Evolutionary conservation across 2,797 vertebrate genomes (phyloP).

Genomic region (Poecilia gillii): DNA sequence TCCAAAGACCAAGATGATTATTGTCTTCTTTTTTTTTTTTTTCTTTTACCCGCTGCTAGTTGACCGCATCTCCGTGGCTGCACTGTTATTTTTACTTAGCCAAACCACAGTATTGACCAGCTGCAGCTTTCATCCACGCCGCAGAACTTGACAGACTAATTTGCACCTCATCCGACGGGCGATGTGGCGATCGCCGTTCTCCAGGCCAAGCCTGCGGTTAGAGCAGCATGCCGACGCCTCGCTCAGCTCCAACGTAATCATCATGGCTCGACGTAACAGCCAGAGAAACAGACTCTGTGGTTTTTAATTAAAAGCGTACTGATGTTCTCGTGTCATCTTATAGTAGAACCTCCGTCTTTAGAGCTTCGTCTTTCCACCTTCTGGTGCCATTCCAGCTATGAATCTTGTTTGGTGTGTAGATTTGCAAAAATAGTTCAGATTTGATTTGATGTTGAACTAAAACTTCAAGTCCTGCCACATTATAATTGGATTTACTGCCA

Average conservation of each 20-base stretch:
- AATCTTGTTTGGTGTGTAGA: neutral
- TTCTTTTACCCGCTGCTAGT: neutral
- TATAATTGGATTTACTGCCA: neutral
- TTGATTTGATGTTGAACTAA: neutral
- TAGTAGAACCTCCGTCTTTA: no score
- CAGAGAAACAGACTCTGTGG: neutral
- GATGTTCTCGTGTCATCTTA: neutral
- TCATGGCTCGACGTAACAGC: conserved; percentile 19
- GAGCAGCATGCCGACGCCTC: conserved; percentile 14
- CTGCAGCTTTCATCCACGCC: conserved; percentile 19
- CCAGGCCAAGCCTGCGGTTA: conserved; percentile 45
- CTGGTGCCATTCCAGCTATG: neutral
- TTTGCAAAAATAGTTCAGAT: neutral
- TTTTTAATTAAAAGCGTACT: conserved; percentile 25
- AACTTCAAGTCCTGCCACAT: neutral
- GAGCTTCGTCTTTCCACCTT: neutral
- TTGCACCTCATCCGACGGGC: conserved; percentile 16
- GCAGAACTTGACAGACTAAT: conserved; percentile 5
- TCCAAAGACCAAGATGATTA: neutral
- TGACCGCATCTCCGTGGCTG: neutral
- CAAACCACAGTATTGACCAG: conserved; percentile 53
- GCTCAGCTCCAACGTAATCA: conserved; percentile 4
- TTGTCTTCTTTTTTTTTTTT: neutral
- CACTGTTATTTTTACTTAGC: conserved; percentile 6
- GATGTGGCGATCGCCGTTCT: conserved; percentile 19